Base-by-base conservation (phyloP, 2,888 invertebrate genomes). In the Microctonus hyperodae region DNA sequence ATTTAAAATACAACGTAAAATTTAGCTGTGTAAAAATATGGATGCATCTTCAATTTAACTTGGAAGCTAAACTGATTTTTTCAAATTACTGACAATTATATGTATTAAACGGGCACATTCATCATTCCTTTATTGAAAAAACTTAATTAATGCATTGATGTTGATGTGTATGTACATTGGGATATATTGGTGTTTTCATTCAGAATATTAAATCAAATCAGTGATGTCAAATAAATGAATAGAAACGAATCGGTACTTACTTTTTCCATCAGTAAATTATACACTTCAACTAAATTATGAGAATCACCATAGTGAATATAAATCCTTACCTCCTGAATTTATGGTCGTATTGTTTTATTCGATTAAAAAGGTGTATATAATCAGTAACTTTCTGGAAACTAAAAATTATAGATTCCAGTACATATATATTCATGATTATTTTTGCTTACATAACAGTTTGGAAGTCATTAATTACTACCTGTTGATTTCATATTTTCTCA, bases 341-440 rank as follows among this genome's bases (percentile, higher is more conserved):
- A 23, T 25, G 11, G 10, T 25, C 51, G 23, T 51, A 25, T 25
- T 11, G 23, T 77, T 70, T 75, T 76, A 74, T 77, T 73, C 72
- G 72, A 78, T 74, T 37, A 44, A 13, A 56, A 57, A 57, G 31
- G 28, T 40, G 58, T 63, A 59, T 31, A 67, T 63, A 63, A 63
- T 63, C 28, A 33, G 13, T 44, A 35, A 40, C 59, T 56, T 28
- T 58, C 48, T 40, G 23, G 11, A 63, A 48, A 31, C 33, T 31
- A 13, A 48, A 60, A 55, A 23, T 53, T 35, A 58, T 11, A n/a
- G 28, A 23, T 44, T 44, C 9, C 20, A 22, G 3, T 35, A 13
- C 7, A 16, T 57, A 7, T 48, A 20, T 10, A 2, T 13, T 22
- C 11, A 11, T 22, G 22, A 11, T 50, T 33, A 13, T n/a, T 31